phyloP scores from a whole-genome alignment of 1,140 invertebrate species.

The Portunus trituberculatus region DNA sequence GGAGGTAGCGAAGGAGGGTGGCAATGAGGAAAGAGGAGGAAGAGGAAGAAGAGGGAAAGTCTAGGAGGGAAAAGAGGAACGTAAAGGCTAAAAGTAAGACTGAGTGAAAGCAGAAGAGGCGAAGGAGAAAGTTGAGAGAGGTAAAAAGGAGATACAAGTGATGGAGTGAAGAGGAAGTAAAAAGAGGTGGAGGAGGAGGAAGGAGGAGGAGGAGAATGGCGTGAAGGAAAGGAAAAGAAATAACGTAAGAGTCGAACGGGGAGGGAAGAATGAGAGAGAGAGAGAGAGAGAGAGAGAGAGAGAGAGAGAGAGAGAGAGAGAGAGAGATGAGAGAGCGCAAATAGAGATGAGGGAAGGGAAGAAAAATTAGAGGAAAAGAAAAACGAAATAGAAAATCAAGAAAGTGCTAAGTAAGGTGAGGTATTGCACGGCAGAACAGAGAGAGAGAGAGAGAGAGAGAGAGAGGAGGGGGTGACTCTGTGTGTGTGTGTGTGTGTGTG shows the following conservation, averaged over 20 bases:
- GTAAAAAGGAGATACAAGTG: background rate
- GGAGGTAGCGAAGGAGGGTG: background rate
- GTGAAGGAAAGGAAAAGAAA: background rate
- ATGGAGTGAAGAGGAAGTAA: background rate
- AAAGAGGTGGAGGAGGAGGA: background rate
- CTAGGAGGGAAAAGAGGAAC: background rate
- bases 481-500: background rate
- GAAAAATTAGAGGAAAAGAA: too few relatives aligned
- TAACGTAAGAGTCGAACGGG: too few relatives aligned
- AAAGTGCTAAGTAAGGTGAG: too few relatives aligned
- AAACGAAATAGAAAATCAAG: too few relatives aligned
- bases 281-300: background rate
- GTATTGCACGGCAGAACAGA: background rate
- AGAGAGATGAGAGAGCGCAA: background rate
- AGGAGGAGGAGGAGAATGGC: background rate
- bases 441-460: constrained; percentile 20
- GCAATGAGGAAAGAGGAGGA: background rate
- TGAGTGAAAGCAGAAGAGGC: background rate
- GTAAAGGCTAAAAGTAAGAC: background rate
- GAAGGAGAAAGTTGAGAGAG: background rate
- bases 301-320: background rate
- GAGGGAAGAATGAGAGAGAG: too few relatives aligned
- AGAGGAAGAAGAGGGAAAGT: background rate
- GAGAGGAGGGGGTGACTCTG: background rate
- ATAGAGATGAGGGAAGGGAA: too few relatives aligned